These are phyloP conservation scores for Leptinotarsa lineolata DNA, from an alignment of 1,140 invertebrate species.

Conservation along the genomic window DNA sequence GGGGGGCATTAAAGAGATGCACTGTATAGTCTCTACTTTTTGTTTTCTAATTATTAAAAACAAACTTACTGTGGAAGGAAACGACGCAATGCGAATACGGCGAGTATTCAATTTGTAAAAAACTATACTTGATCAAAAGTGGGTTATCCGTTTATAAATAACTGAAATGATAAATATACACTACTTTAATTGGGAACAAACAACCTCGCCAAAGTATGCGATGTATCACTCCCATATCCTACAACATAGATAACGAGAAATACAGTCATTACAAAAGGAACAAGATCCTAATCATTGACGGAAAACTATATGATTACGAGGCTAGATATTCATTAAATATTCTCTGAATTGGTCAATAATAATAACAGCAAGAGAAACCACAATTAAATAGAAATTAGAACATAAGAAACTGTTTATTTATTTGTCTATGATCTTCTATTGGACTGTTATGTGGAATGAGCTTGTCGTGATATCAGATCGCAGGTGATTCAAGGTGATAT, in stretches of 20 bases:
- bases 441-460: neutral
- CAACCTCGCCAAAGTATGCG: no score
- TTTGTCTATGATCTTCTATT: conserved; percentile 4
- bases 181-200: no score
- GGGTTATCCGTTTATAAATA: no score
- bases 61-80: no score
- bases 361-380: neutral
- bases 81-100: no score
- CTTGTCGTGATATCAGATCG: neutral
- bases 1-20: no score
- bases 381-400: conserved; percentile 9
- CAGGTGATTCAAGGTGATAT: no score
- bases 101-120: no score
- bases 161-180: no score
- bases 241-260: neutral
- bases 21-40: no score
- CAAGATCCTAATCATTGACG: neutral
- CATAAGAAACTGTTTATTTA: neutral
- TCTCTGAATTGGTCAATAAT: neutral
- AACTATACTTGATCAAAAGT: no score
- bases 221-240: neutral
- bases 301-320: neutral
- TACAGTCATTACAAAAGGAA: neutral
- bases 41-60: no score
- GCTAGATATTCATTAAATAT: neutral